These are phyloP conservation scores for Callospermophilus lateralis DNA, from an alignment of 2,113 vertebrate species.

Conservation along the genomic window DNA sequence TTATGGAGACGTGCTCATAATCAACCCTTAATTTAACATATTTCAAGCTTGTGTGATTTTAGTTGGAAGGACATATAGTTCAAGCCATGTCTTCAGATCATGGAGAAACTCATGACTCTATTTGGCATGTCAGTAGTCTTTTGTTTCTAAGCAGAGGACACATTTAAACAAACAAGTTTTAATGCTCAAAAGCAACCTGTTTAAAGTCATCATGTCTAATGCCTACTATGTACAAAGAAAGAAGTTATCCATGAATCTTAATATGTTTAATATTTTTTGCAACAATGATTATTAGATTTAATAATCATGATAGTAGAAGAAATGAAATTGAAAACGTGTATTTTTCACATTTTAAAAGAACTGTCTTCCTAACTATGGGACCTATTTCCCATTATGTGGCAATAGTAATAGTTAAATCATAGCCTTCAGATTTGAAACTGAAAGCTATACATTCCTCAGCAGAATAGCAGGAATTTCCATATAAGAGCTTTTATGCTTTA, in stretches of 20 bases:
- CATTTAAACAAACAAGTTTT: not conserved
- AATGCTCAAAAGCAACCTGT: not conserved
- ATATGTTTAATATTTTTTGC: not conserved
- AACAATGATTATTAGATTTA: not conserved
- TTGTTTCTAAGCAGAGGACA: not conserved
- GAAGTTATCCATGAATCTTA: not conserved
- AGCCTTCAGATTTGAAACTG: not conserved
- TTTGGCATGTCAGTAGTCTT: not conserved
- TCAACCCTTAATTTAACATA: not conserved
- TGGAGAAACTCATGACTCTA: not conserved
- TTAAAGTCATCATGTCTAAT: not conserved
- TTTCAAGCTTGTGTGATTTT: not conserved
- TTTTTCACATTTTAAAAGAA: constrained; percentile 21
- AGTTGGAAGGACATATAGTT: not conserved
- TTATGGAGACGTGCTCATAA: not conserved
- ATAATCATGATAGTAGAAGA: not conserved
- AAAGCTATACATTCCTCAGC: not conserved
- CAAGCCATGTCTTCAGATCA: not conserved
- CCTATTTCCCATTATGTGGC: not conserved
- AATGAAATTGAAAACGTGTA: not conserved
- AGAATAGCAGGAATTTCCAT: not conserved
- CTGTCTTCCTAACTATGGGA: not conserved
- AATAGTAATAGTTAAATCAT: constrained; percentile 18
- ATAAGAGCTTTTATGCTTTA: constrained; percentile 33
- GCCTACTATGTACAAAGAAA: not conserved